Evolutionary conservation across 2,797 vertebrate species (phyloP).

Genomic region (Sandelia bainsii): DNA sequence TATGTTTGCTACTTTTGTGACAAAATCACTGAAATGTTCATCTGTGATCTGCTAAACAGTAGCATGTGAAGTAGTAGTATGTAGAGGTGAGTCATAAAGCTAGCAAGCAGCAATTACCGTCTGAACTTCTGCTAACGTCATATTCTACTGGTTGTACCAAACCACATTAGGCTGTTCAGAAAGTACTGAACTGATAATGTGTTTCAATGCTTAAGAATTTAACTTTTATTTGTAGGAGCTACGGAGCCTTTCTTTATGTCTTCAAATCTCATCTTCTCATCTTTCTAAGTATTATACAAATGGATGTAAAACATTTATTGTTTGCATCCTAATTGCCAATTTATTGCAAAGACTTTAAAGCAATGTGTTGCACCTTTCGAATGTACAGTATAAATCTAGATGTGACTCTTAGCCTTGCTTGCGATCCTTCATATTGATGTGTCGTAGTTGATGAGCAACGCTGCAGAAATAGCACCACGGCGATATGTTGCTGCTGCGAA

Average conservation of each 20-base stretch:
- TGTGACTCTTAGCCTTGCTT: not conserved
- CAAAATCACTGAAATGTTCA: not conserved
- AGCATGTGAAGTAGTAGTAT: not conserved
- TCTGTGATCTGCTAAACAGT: not conserved
- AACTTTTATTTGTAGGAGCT: too few species aligned
- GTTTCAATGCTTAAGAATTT: too few species aligned
- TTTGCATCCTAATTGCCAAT: conserved; percentile 1
- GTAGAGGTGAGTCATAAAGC: too few species aligned
- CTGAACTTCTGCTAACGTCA: too few species aligned
- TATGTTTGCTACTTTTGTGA: too few species aligned
- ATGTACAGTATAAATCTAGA: not conserved
- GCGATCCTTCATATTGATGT: conserved; percentile 10
- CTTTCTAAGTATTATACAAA: too few species aligned
- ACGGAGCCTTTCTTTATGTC: too few species aligned
- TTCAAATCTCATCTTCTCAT: too few species aligned
- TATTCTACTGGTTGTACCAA: too few species aligned
- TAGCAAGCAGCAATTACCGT: too few species aligned
- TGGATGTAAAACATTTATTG: not conserved
- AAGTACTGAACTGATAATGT: too few species aligned
- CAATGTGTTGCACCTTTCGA: not conserved
- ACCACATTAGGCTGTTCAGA: too few species aligned
- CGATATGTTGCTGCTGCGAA: conserved; percentile 45
- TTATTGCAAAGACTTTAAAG: not conserved
- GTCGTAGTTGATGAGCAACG: conserved; percentile 26
- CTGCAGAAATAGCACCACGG: conserved; percentile 12